Evolutionary conservation across 2,797 vertebrate species (phyloP), one percentile per base, ranked within the genome.

Genomic region (Spatula versicolor): DNA sequence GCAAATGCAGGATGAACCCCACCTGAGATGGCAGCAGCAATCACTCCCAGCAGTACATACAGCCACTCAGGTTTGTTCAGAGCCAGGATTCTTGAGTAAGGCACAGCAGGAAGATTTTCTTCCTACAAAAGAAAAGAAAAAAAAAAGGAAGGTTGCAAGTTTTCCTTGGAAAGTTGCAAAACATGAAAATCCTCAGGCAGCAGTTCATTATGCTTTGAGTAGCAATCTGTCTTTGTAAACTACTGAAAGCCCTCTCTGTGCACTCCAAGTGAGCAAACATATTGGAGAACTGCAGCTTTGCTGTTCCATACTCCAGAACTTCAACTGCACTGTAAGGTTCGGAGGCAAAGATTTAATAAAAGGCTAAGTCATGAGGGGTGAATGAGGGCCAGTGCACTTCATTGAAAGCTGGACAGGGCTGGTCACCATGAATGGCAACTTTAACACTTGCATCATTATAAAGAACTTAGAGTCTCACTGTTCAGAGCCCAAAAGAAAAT

Each of bases 11-110:
- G 98, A 77, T 96, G 95, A 46, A 98, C 88, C 2, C 93, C 97
- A 88, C 98, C 98, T 46, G 84, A 96, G 67, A 98, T 30, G 46
- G 97, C 82, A 83, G 98, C 97, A 91, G 97, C 95, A 73, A 98
- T 72, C 6, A 97, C 64, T 39, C 98, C 98, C 72, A 97, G 39
- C 33, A 97, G 17, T 68, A 98, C 86, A 45, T 96, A 98, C 21
- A 94, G 91, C 95, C 95, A 97, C 76, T 98, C 98, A 15, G 98
- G 96, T 41, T 96, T 96, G 94, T 97, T 97, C 74, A 97, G 90
- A 78, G 96, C 95, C 91, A 98, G 83, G 64, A 98, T 97, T 96
- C 71, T 97, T 16, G 26, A 81, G 68, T 98, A 97, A 55, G 98
- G 60, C 63, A 98, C 90, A 43, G 83, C 88, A 75, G 96, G 94